A percentile compares a stretch with the other conserved stretches of the same genome.
Evolutionary conservation across 2,797 vertebrate genomes (phyloP).

Genomic region (Tamandua tetradactyla): DNA sequence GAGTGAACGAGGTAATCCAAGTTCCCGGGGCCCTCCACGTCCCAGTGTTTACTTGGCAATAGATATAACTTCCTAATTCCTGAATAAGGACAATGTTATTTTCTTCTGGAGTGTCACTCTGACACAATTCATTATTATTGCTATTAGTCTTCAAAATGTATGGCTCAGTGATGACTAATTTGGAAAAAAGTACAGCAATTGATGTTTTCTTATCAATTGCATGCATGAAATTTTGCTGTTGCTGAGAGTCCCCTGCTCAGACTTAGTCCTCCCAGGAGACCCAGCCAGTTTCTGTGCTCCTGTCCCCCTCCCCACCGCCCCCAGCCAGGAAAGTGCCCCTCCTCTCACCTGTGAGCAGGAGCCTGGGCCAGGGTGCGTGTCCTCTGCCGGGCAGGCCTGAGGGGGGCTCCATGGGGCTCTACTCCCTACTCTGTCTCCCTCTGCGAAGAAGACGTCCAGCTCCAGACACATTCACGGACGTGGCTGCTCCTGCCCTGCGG

Average conservation of each 20-base stretch:
- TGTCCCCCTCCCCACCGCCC: accelerated
- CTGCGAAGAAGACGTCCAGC: neutral
- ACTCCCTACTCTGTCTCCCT: neutral
- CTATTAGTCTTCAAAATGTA: neutral
- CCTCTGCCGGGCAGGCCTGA: accelerated
- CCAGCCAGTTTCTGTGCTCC: neutral
- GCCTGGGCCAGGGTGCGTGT: accelerated
- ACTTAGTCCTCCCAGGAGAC: neutral
- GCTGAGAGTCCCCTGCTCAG: neutral
- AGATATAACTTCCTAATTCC: neutral
- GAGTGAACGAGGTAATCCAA: neutral
- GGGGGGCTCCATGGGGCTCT: neutral
- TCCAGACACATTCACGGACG: accelerated
- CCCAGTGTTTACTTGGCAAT: neutral
- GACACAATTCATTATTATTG: neutral
- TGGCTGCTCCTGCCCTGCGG: accelerated
- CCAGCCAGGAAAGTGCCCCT: accelerated
- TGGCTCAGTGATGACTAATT: neutral
- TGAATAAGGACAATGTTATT: neutral
- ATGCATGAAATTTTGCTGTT: neutral
- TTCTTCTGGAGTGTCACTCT: neutral
- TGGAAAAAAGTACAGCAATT: neutral
- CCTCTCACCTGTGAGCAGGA: too few species aligned
- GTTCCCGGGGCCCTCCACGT: accelerated
- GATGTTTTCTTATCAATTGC: neutral